These are phyloP conservation scores for Raja brachyura DNA, from an alignment of 2,113 vertebrate genomes.

Conservation along the genomic window DNA sequence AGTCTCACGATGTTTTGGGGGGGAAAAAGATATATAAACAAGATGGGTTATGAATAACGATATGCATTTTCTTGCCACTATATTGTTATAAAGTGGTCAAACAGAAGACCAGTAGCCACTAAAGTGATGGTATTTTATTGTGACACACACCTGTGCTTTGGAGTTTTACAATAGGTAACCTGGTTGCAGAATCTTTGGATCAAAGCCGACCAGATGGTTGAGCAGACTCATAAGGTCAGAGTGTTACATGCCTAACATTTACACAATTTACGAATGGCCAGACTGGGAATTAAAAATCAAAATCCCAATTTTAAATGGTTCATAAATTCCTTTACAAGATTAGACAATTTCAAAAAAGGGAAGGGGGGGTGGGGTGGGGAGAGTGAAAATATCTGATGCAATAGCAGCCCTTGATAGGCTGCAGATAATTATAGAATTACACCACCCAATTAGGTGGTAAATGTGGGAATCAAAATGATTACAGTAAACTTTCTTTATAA, in stretches of 20 bases:
- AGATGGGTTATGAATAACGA: background rate
- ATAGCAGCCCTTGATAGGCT: background rate
- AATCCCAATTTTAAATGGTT: background rate
- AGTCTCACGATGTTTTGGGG: background rate
- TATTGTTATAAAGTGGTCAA: background rate
- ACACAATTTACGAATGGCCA: background rate
- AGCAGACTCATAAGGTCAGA: background rate
- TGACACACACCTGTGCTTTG: background rate
- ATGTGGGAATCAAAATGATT: background rate
- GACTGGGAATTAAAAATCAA: background rate
- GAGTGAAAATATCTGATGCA: background rate
- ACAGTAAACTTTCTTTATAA: too few species aligned
- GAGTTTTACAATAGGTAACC: background rate
- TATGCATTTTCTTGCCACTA: background rate
- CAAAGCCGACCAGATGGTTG: background rate
- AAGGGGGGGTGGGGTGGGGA: too few species aligned
- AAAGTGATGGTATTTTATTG: background rate
- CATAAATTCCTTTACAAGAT: background rate
- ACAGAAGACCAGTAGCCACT: background rate
- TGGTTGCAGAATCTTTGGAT: background rate
- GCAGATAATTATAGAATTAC: background rate
- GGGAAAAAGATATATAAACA: background rate
- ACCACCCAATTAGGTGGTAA: background rate
- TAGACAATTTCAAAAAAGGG: background rate
- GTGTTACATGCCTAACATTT: background rate